Base-by-base conservation (phyloP, 2,113 vertebrate genomes). In the Spermophilus dauricus region DNA sequence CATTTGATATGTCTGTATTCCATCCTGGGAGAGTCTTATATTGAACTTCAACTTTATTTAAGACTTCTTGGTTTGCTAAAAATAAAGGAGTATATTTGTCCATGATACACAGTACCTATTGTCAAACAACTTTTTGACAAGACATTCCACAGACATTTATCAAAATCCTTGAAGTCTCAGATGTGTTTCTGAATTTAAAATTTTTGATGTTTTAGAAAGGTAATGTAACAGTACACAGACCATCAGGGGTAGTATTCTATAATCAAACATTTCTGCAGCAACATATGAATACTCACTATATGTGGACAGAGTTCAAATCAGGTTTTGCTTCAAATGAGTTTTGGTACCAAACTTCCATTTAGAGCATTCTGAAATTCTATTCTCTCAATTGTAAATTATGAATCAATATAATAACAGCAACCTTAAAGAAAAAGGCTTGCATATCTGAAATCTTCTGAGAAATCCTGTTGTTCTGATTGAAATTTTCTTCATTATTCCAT, bases 51-150 rank as follows among this genome's bases (percentile, higher is more conserved):
- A 99, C 99, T 96, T 99, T 99, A 96, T 99, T 99, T 98, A 99
- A 98, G 98, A 99, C 99, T 98, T 99, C 99, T 48, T 99, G 99
- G 98, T 99, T 99, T 98, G 99, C 99, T 99, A 98, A 94, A 98
- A 98, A 30, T 98, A 17, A 95, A 96, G 97, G 42, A 97, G 73
- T 76, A 56, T n/a, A 63, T 73, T 39, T 93, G 51, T 53, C 89
- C 70, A 91, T n/a, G 77, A 39, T 58, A 32, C 10, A 51, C 6
- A 77, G 1, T 37, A 24, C 5, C 53, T 72, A n/a, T 0, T 67
- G 39, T 34, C 63, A 89, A 94, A 82, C 30, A 56, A 82, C 4
- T 75, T 84, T 84, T 63, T 69, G 28, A 39, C 6, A 78, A 22
- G 34, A n/a, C 1, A 94, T 26, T 26, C 89, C 24, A 61, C 34